Evolutionary conservation across 2,797 vertebrate genomes (phyloP), one percentile per base, ranked within the genome.

Genomic region (Dryobates pubescens): DNA sequence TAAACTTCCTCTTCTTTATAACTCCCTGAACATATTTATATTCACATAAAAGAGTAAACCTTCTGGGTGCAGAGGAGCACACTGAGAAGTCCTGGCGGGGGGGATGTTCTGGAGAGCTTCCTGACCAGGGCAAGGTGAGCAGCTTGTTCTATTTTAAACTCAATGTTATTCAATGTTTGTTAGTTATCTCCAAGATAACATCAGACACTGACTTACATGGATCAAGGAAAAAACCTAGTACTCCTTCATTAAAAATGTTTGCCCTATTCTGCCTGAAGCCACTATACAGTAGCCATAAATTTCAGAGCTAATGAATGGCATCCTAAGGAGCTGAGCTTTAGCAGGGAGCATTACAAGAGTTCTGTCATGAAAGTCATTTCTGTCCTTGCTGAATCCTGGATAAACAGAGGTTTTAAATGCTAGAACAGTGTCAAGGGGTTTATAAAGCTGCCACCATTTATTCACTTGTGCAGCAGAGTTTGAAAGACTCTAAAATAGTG

Each of bases 171-270:
- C 4, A 0, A 49, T 72, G 88, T 91, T 95, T 91, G 74, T 79
- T 95, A 89, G 85, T 74, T 90, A 90, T 91, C 71, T 77, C 43
- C 85, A 84, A 89, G 87, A 94, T 94, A 94, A 89, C 68, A 96
- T 93, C 82, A 79, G 56, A 80, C 0, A 2, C 89, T 80, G 85
- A 86, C 68, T 95, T 92, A 88, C 58, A 88, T 49, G 87, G 91
- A 95, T 93, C 85, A 91, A 91, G 91, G 34, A 86, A 80, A 95
- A 82, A 95, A 92, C 41, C 51, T 82, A 88, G 41, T 57, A 88
- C 75, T 91, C 80, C 80, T 95, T 95, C 92, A 93, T 96, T 95
- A 94, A 41, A 70, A 85, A n/a, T 72, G 34, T 53, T 94, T 84
- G 77, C 43, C 59, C 27, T 89, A 77, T 92, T 94, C 93, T 92